Percentiles rank a stretch among this genome's conserved stretches.
phyloP scores from a whole-genome alignment of 2,888 invertebrate genomes.

The Drosophila mimetica region DNA sequence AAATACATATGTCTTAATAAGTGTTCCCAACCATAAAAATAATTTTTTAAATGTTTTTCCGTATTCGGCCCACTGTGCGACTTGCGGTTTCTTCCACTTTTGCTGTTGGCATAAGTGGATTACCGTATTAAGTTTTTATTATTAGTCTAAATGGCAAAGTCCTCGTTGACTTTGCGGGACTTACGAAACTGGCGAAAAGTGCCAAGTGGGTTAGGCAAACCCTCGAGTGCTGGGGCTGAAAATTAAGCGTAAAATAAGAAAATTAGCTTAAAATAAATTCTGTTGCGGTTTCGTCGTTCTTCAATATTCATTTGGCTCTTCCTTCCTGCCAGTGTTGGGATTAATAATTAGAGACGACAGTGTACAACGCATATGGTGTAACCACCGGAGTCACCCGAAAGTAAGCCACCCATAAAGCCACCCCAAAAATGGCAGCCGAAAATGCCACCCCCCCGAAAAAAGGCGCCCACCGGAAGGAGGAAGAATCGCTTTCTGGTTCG shows the following conservation, averaged over 20 bases:
- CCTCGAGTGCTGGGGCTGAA: slow-evolving; percentile 49
- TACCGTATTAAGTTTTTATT: slow-evolving; percentile 80
- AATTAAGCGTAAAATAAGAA: slow-evolving; percentile 78
- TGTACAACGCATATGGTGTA: slow-evolving; percentile 26
- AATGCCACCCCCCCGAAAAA: slow-evolving; percentile 9
- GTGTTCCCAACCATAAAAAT: not conserved
- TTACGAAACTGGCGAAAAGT: slow-evolving; percentile 20
- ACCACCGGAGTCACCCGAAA: slow-evolving; percentile 8
- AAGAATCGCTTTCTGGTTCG: slow-evolving; percentile 37
- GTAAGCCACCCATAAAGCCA: slow-evolving; percentile 9
- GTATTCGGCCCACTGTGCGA: slow-evolving; percentile 49
- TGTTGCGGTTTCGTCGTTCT: slow-evolving; percentile 57
- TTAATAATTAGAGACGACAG: slow-evolving; percentile 62
- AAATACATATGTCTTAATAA: not conserved
- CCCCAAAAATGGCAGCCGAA: not conserved
- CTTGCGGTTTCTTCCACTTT: slow-evolving; percentile 44
- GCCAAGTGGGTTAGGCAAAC: slow-evolving; percentile 36
- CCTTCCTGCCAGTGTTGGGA: slow-evolving; percentile 12
- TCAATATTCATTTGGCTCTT: slow-evolving; percentile 65
- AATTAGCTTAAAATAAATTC: slow-evolving; percentile 75
- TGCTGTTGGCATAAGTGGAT: slow-evolving; percentile 70
- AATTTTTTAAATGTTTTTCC: not conserved
- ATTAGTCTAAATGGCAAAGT: slow-evolving; percentile 76
- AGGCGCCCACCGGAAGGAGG: slow-evolving; percentile 4
- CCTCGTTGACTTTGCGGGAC: slow-evolving; percentile 66